Evolutionary conservation across 2,797 vertebrate genomes (phyloP).

Genomic region (Chrosomus eos): DNA sequence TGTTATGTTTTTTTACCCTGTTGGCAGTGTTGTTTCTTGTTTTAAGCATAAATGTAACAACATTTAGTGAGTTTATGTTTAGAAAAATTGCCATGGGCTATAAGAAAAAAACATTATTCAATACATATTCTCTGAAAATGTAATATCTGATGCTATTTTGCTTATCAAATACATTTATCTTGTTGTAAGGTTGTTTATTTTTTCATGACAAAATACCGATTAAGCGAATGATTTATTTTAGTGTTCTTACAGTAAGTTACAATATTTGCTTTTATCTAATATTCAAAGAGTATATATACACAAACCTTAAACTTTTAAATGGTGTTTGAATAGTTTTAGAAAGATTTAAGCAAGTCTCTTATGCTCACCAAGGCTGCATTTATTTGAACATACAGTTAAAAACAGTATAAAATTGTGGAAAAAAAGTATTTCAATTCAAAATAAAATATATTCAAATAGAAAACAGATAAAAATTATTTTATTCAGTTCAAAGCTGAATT

Average conservation of each 20-base stretch:
- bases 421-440: neutral
- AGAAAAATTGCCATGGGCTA: neutral
- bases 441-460: neutral
- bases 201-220: neutral
- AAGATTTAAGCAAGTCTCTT: neutral
- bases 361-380: neutral
- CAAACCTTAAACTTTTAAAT: neutral
- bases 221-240: neutral
- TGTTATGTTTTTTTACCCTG: neutral
- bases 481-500: neutral
- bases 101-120: neutral
- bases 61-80: neutral
- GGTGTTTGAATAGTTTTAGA: neutral
- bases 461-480: neutral
- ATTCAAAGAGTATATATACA: neutral
- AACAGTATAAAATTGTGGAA: neutral
- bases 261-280: slow-evolving; percentile 8
- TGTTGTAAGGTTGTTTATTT: neutral
- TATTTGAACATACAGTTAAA: neutral
- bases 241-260: neutral
- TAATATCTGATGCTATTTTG: neutral
- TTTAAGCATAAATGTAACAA: neutral
- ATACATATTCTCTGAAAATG: neutral
- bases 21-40: slow-evolving; percentile 9
- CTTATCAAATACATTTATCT: neutral